Base-by-base conservation (phyloP, 2,113 vertebrate genomes). In the Anguilla japonica region DNA sequence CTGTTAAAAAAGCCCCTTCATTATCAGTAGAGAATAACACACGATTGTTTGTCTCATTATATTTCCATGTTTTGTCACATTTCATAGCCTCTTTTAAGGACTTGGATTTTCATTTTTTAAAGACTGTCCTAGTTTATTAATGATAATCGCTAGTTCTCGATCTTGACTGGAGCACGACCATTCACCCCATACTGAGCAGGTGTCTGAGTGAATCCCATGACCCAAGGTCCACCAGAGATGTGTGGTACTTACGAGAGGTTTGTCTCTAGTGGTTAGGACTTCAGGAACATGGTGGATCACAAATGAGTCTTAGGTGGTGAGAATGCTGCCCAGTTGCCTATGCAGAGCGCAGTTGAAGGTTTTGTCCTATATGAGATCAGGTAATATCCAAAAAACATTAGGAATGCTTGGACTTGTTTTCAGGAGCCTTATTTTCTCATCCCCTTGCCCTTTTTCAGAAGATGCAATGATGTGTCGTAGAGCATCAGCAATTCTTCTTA, bases 1-100 rank as follows among this genome's bases (percentile, higher is more conserved):
- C 96, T 95, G 96, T 95, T 34, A 34, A 34, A 94, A 94, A 34
- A n/a, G 6, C 71, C n/a, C 11, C 8, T 75, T 75, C 71, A 75
- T n/a, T 75, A 34, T 34, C 71, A 13, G 26, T 75, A 75, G 11
- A 46, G 20, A 20, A 6, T 67, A 67, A 67, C 56, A 26, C 60
- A 67, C 3, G 3, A 2, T 26, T 67, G 60, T 67, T 67, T 20
- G 60, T 67, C 60, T 67, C 60, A 67, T 67, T 67, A 67, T 26
- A 5, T 67, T 26, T 67, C 4, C 60, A 20, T 67, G 3, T 26
- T 22, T 67, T 20, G 4, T 22, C 18, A 6, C 60, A 9, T 67
- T 26, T 67, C 60, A 67, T 67, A 16, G 15, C 56, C 56, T 18
- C 14, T 60, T 60, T 20, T 22, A 67, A 67, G 3, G 2, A 26